These are phyloP conservation scores for Spondyliosoma cantharus DNA, from an alignment of 2,797 vertebrate species.

Conservation along the genomic window DNA sequence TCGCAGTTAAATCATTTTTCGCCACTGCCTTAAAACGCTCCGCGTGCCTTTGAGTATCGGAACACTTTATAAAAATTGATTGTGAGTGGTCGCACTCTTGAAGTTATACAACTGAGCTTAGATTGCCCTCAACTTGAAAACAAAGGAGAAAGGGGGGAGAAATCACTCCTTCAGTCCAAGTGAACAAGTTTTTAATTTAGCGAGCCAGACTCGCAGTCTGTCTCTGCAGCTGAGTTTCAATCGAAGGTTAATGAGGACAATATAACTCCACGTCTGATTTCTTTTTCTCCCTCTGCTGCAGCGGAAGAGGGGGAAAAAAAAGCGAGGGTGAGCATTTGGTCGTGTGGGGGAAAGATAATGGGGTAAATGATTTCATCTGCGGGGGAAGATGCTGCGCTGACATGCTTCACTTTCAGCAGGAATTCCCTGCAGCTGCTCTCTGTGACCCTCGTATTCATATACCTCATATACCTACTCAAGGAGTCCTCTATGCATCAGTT, in stretches of 20 bases:
- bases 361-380: conserved; percentile 61
- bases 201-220: conserved; percentile 28
- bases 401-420: conserved; percentile 23
- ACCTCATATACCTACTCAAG: neutral
- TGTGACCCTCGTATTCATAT: conserved; percentile 12
- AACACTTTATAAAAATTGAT: conserved; percentile 33
- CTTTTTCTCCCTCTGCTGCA: conserved; percentile 12
- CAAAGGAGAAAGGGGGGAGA: conserved; percentile 4
- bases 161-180: conserved; percentile 24
- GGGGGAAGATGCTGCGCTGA: conserved; percentile 27
- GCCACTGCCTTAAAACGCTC: conserved; percentile 7
- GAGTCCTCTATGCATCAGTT: neutral
- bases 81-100: conserved; percentile 16
- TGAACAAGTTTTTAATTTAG: conserved; percentile 40
- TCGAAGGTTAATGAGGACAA: conserved; percentile 66
- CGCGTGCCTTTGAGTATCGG: neutral
- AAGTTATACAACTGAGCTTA: conserved; percentile 1
- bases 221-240: conserved; percentile 37
- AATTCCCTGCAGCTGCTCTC: conserved; percentile 38
- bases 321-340: conserved; percentile 21
- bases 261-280: conserved; percentile 40
- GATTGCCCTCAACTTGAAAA: conserved; percentile 39
- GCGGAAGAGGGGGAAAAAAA: neutral
- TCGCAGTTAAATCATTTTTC: neutral
- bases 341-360: conserved; percentile 26